A percentile compares a stretch with the other conserved stretches of the same genome.
Evolutionary conservation across 1,140 invertebrate genomes (phyloP).

Genomic region (Popillia japonica): DNA sequence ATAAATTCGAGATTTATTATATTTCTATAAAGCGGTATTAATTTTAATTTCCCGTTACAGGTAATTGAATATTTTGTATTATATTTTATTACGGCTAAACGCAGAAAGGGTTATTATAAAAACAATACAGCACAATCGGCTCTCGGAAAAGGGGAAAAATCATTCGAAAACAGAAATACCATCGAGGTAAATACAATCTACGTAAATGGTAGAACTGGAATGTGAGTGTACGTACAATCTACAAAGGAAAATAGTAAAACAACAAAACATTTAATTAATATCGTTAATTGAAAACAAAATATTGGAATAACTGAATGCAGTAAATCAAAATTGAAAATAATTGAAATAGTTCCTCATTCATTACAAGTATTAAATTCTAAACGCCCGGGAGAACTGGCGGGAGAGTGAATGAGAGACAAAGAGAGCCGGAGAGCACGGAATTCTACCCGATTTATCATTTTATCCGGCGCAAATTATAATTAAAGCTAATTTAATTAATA

Average conservation of each 20-base stretch:
- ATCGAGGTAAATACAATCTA: not conserved
- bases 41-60: conserved; percentile 13
- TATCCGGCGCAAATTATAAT: conserved; percentile 46
- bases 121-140: not conserved
- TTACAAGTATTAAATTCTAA: conserved; percentile 50
- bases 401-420: not conserved
- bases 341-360: conserved; percentile 51
- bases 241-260: conserved; percentile 40
- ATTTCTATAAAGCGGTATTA: conserved; percentile 1
- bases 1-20: conserved; percentile 21
- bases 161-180: conserved; percentile 4
- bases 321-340: conserved; percentile 52
- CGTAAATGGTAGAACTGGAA: conserved; percentile 11
- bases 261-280: conserved; percentile 48
- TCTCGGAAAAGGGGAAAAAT: not conserved
- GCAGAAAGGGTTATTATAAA: not conserved
- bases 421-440: conserved; percentile 36
- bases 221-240: conserved; percentile 7
- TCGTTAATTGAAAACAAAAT: conserved; percentile 48
- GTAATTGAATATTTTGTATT: conserved; percentile 25
- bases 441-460: conserved; percentile 48
- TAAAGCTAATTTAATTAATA: conserved; percentile 49
- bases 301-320: conserved; percentile 45
- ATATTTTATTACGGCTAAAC: conserved; percentile 22
- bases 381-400: not conserved